phyloP scores from a whole-genome alignment of 2,888 invertebrate genomes.

The Ophioninae sp. region DNA sequence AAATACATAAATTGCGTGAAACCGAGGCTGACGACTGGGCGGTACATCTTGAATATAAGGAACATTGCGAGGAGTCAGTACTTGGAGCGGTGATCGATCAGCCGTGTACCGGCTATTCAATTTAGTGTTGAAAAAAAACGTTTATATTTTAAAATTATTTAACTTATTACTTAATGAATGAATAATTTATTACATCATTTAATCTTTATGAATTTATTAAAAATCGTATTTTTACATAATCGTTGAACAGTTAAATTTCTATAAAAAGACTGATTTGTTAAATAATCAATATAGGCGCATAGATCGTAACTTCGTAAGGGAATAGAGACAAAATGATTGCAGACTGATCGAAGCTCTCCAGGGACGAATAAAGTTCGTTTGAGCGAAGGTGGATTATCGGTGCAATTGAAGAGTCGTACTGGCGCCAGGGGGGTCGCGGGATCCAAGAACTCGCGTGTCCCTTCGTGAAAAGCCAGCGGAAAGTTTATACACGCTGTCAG shows the following conservation, averaged over 20 bases:
- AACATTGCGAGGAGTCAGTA: no score
- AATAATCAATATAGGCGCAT: not conserved
- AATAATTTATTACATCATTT: no score
- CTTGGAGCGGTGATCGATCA: no score
- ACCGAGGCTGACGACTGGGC: no score
- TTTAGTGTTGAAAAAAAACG: no score
- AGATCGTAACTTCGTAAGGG: not conserved
- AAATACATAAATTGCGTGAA: not conserved
- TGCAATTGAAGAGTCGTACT: slow-evolving; percentile 38
- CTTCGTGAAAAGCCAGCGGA: slow-evolving; percentile 28
- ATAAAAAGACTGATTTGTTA: not conserved
- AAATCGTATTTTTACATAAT: no score
- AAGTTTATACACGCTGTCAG: slow-evolving; percentile 8
- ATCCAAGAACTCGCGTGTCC: slow-evolving; percentile 58
- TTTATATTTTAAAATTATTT: no score
- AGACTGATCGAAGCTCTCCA: slow-evolving; percentile 10
- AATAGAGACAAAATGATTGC: slow-evolving; percentile 11
- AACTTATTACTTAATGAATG: no score
- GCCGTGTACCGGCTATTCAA: no score
- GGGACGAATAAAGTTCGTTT: slow-evolving; percentile 16
- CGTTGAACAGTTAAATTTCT: not conserved
- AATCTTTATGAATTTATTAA: no score
- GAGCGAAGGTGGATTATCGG: slow-evolving; percentile 33
- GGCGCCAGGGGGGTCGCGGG: slow-evolving; percentile 61
- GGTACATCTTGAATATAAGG: no score